Conservation (phyloP, 2,888 invertebrate genomes). For the Heterodera filipjevi region DNA sequence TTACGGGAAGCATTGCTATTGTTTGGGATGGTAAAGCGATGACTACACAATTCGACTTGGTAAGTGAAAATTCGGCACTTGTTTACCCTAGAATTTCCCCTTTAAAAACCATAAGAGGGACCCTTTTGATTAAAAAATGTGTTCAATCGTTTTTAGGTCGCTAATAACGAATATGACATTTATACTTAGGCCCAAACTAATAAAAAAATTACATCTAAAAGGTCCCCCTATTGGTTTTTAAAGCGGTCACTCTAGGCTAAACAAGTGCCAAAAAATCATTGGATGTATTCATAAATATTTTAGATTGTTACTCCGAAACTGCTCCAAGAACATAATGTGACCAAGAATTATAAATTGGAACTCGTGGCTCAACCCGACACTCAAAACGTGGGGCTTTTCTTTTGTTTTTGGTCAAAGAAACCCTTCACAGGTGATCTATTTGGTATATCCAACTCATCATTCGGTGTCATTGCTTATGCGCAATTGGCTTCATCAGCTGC, state of each 20-base stretch:
- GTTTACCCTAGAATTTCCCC: too few species aligned
- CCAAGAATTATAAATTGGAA: slow-evolving; percentile 33
- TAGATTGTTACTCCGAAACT: slow-evolving; percentile 31
- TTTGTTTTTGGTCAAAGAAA: too few species aligned
- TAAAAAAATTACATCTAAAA: too few species aligned
- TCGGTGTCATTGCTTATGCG: slow-evolving; percentile 29
- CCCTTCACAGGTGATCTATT: slow-evolving; percentile 11
- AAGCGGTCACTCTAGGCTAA: too few species aligned
- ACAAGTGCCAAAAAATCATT: too few species aligned
- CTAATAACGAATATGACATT: too few species aligned
- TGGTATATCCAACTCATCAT: not conserved
- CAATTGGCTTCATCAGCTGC: slow-evolving; percentile 27
- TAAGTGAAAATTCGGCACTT: slow-evolving; percentile 29
- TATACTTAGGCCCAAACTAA: too few species aligned
- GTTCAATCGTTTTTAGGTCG: too few species aligned
- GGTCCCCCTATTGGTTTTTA: too few species aligned
- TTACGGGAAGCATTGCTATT: slow-evolving; percentile 57
- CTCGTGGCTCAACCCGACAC: slow-evolving; percentile 22
- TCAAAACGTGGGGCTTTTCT: slow-evolving; percentile 19
- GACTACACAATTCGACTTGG: slow-evolving; percentile 55
- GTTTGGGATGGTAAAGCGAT: slow-evolving; percentile 57
- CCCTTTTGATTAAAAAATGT: not conserved
- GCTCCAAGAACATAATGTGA: slow-evolving; percentile 27
- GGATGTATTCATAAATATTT: too few species aligned
- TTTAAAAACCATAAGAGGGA: too few species aligned